Conservation (phyloP, 2,888 invertebrate genomes). For the Carpatolechia fugitivella region DNA sequence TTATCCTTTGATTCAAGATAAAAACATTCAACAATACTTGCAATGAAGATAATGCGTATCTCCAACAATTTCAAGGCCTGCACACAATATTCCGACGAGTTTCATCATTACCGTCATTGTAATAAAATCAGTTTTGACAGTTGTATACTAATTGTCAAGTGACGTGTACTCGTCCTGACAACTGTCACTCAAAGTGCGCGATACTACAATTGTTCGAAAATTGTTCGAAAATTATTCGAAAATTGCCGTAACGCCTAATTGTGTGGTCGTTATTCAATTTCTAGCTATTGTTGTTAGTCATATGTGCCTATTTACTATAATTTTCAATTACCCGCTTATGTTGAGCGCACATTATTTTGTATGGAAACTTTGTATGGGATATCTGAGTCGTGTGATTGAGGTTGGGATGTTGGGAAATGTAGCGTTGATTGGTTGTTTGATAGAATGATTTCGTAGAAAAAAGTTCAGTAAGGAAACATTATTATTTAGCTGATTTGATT, state of each 20-base stretch:
- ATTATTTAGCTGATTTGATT: no score
- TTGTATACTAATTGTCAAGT: slow-evolving; percentile 5
- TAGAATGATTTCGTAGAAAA: neutral
- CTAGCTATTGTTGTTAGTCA: slow-evolving; percentile 16
- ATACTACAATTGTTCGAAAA: neutral
- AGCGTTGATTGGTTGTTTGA: neutral
- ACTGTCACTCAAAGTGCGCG: slow-evolving; percentile 4
- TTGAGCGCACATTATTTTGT: neutral
- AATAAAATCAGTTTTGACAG: slow-evolving; percentile 1
- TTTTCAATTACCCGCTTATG: slow-evolving; percentile 18
- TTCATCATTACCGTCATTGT: neutral
- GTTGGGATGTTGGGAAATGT: neutral
- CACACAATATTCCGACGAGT: no score
- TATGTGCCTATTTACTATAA: slow-evolving; percentile 13
- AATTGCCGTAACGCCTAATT: slow-evolving; percentile 17
- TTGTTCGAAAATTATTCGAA: slow-evolving; percentile 8
- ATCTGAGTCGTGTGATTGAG: neutral
- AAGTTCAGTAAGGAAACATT: no score
- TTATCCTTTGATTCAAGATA: no score
- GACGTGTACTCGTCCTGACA: neutral
- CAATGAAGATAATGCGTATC: no score
- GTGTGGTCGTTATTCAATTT: neutral
- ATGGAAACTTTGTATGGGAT: neutral
- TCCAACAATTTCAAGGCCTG: no score
- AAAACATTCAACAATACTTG: no score